Evolutionary conservation across 2,797 vertebrate genomes (phyloP).

Genomic region (Gymnopithys bicolor): DNA sequence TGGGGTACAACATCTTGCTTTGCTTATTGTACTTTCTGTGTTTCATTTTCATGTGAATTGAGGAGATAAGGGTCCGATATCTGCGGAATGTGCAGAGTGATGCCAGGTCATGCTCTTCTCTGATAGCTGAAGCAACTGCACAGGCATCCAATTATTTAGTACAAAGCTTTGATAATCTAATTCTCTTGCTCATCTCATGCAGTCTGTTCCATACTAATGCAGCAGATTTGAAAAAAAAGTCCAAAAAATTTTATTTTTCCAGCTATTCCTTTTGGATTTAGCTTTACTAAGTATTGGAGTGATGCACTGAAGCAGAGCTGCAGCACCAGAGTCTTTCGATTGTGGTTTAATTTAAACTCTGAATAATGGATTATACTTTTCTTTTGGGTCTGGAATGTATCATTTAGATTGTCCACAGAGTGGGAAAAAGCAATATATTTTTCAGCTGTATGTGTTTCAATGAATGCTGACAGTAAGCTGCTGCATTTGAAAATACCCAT

Average conservation of each 20-base stretch:
- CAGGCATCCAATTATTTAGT: slow-evolving; percentile 75
- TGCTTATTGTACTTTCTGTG: neutral
- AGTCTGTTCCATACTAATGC: slow-evolving; percentile 65
- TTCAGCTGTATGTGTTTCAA: neutral
- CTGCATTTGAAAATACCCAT: neutral
- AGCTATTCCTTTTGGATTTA: neutral
- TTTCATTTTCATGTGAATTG: neutral
- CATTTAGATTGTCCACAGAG: neutral
- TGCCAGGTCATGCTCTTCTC: slow-evolving; percentile 70
- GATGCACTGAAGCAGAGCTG: neutral
- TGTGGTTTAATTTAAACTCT: neutral
- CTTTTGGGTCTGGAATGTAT: neutral
- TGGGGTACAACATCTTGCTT: neutral
- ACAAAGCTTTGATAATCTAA: slow-evolving; percentile 70
- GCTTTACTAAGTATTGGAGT: neutral
- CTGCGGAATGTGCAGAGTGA: slow-evolving; percentile 56
- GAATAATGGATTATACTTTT: neutral
- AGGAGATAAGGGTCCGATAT: slow-evolving; percentile 45
- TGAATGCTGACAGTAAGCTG: neutral
- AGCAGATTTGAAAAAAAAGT: neutral
- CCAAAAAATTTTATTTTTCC: neutral
- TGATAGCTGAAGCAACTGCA: slow-evolving; percentile 65
- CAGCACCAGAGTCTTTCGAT: neutral
- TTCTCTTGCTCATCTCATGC: slow-evolving; percentile 58
- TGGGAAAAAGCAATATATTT: neutral